Conservation (phyloP, 2,888 invertebrate species). For the Limenitis camilla region DNA sequence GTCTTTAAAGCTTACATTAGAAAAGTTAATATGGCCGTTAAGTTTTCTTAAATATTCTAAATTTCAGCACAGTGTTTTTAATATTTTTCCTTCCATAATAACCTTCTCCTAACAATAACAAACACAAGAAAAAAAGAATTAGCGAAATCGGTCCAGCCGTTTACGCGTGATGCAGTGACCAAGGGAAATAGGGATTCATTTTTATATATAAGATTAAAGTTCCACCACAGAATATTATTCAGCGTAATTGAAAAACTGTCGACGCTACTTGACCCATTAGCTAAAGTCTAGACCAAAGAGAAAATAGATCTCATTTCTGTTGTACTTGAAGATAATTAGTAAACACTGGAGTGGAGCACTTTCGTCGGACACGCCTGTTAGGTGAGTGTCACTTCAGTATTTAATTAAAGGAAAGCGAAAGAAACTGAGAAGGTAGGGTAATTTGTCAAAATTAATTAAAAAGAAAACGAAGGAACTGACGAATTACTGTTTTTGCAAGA, state of each 20-base stretch:
- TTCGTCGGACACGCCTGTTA: conserved; percentile 46
- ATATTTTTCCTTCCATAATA: too few species aligned
- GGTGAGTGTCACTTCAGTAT: conserved; percentile 68
- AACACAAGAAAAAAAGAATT: too few species aligned
- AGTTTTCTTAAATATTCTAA: too few species aligned
- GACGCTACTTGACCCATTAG: conserved; percentile 16
- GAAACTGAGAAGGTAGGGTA: conserved; percentile 67
- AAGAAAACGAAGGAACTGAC: conserved; percentile 60
- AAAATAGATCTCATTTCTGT: conserved; percentile 23
- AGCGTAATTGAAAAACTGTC: conserved; percentile 19
- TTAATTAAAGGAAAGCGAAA: conserved; percentile 69
- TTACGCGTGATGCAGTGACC: too few species aligned
- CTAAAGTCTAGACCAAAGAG: conserved; percentile 14
- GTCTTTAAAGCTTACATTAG: too few species aligned
- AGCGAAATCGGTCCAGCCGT: too few species aligned
- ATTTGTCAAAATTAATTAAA: conserved; percentile 75
- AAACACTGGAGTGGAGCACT: conserved; percentile 41
- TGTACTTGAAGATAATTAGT: conserved; percentile 44
- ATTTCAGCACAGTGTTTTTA: too few species aligned
- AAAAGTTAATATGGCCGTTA: too few species aligned
- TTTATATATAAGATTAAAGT: not conserved
- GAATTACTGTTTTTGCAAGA: conserved; percentile 56
- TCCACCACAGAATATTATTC: conserved; percentile 9
- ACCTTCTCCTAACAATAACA: too few species aligned
- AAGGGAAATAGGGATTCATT: too few species aligned